Evolutionary conservation across 1,140 invertebrate genomes (phyloP).

Genomic region (Rhyzopertha dominica): DNA sequence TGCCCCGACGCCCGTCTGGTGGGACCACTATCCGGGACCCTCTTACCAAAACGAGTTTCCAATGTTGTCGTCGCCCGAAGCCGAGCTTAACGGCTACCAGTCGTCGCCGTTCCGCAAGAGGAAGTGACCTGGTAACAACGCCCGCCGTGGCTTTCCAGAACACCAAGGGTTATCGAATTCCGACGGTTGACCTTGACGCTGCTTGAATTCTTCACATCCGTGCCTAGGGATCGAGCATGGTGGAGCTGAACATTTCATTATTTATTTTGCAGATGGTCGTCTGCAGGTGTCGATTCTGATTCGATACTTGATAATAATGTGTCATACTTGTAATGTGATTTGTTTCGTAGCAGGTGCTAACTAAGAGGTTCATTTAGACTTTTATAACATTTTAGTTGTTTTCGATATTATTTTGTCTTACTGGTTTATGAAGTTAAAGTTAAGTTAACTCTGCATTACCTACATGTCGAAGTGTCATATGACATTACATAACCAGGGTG

Average conservation of each 20-base stretch:
- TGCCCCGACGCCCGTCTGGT: slow-evolving; percentile 27
- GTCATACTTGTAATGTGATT: no score
- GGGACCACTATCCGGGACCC: slow-evolving; percentile 34
- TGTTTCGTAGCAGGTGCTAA: no score
- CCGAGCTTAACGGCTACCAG: slow-evolving; percentile 24
- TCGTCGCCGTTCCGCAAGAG: slow-evolving; percentile 34
- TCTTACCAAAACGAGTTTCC: slow-evolving; percentile 34
- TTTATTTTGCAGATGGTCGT: no score
- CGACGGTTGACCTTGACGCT: slow-evolving; percentile 9
- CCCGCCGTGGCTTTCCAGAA: slow-evolving; percentile 8
- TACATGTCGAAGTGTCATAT: no score
- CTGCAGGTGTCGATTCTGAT: no score
- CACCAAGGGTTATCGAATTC: slow-evolving; percentile 13
- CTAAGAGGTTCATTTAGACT: no score
- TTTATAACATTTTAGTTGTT: no score
- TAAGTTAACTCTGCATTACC: no score
- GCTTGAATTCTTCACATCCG: slow-evolving; percentile 7
- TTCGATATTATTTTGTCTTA: no score
- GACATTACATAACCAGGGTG: no score
- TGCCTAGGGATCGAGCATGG: not conserved
- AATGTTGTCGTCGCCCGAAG: slow-evolving; percentile 21
- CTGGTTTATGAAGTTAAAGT: no score
- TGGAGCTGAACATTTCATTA: not conserved
- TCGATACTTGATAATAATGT: no score
- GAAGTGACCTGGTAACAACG: slow-evolving; percentile 31